Evolutionary conservation across 2,888 invertebrate genomes (phyloP).

Genomic region (Pyralis farinalis): DNA sequence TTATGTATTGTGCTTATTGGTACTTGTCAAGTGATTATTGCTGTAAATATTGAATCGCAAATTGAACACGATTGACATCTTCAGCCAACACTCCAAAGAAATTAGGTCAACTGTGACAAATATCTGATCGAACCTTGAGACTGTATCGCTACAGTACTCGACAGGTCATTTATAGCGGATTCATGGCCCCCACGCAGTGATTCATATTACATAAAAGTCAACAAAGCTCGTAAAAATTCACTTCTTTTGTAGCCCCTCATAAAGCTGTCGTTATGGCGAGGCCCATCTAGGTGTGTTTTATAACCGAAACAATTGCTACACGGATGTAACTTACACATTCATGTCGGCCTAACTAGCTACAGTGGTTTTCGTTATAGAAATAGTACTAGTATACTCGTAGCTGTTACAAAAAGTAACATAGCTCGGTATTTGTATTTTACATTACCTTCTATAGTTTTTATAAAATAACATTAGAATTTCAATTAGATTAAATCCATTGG

Average conservation of each 20-base stretch:
- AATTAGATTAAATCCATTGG: no score
- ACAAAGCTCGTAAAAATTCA: constrained; percentile 39
- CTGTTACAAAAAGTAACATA: no score
- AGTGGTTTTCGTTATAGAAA: background rate
- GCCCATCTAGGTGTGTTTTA: constrained; percentile 23
- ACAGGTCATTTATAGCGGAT: constrained; percentile 29
- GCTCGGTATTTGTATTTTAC: no score
- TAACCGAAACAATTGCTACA: constrained; percentile 12
- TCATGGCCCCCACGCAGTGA: constrained; percentile 30
- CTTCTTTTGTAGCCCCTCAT: constrained; percentile 31
- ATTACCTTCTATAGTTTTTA: no score
- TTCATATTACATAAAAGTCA: constrained; percentile 41
- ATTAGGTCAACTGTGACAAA: constrained; percentile 34
- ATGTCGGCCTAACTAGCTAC: constrained; percentile 1
- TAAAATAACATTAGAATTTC: no score
- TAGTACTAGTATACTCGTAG: no score
- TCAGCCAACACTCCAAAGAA: constrained; percentile 21
- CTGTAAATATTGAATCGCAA: constrained; percentile 13
- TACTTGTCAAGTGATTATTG: constrained; percentile 6
- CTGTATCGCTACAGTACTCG: constrained; percentile 29
- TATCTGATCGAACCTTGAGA: constrained; percentile 26
- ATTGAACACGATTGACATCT: constrained; percentile 29
- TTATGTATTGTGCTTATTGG: constrained; percentile 1
- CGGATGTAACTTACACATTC: constrained; percentile 2
- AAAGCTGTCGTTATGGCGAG: constrained; percentile 29